These are phyloP conservation scores for Palythoa heliodiscus DNA, from an alignment of 92 coral and sea anemone species.

Conservation along the genomic window DNA sequence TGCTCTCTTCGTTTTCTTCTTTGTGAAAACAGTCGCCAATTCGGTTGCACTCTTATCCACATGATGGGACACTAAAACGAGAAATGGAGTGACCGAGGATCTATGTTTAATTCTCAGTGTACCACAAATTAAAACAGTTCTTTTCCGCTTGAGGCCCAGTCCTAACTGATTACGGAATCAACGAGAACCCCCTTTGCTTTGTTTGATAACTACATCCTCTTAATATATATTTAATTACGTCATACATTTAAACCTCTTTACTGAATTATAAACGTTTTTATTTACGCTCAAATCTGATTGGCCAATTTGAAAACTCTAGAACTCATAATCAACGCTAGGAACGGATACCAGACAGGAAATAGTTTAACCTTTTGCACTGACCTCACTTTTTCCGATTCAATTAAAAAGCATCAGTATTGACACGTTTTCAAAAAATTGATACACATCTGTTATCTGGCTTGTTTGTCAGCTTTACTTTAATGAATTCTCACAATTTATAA, in stretches of 20 bases:
- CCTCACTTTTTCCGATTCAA: too few species aligned
- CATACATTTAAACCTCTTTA: not conserved
- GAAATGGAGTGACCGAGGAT: not conserved
- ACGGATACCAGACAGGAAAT: not conserved
- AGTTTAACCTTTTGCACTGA: not conserved
- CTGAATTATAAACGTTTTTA: not conserved
- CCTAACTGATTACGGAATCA: not conserved
- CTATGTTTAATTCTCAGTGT: not conserved
- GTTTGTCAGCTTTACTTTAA: too few species aligned
- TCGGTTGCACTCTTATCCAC: not conserved
- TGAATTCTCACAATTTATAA: too few species aligned
- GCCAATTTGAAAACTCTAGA: not conserved
- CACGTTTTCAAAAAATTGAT: too few species aligned
- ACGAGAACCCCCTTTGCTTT: not conserved
- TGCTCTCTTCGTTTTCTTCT: not conserved
- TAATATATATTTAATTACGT: not conserved
- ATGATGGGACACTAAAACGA: not conserved
- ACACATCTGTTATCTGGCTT: too few species aligned
- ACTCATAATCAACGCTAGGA: not conserved
- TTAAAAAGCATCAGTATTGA: too few species aligned
- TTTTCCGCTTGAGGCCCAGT: not conserved
- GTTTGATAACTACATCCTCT: not conserved
- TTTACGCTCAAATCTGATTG: not conserved
- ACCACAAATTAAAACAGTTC: too few species aligned
- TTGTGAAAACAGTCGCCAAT: not conserved